These are phyloP conservation scores for Rhynchonycteris naso DNA, from an alignment of 2,797 vertebrate genomes.

Conservation along the genomic window DNA sequence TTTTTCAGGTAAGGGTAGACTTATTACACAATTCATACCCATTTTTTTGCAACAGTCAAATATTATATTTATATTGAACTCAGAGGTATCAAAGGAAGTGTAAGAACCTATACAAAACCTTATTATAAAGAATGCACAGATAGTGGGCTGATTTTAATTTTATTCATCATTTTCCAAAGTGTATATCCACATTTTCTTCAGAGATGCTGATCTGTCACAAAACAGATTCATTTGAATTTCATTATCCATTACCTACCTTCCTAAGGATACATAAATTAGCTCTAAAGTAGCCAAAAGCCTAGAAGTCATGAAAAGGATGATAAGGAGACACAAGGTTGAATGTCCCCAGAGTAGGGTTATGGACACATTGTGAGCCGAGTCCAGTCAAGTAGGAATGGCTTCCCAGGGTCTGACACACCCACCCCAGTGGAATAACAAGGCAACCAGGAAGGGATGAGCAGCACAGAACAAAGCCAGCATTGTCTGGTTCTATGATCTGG, in stretches of 20 bases:
- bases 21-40: constrained; percentile 40
- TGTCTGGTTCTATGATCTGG: neutral
- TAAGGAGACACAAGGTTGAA: neutral
- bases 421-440: neutral
- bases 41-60: constrained; percentile 43
- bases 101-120: neutral
- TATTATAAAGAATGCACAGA: neutral
- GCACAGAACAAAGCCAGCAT: neutral
- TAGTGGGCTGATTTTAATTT: constrained; percentile 39
- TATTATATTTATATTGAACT: constrained; percentile 15
- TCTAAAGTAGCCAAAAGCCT: constrained; percentile 10
- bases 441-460: neutral
- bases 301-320: neutral
- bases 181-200: constrained; percentile 15
- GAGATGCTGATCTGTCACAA: constrained; percentile 37
- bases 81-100: neutral
- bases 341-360: neutral
- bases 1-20: neutral
- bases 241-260: constrained; percentile 23
- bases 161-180: constrained; percentile 47
- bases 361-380: neutral
- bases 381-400: neutral
- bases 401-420: neutral
- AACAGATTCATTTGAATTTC: constrained; percentile 45
- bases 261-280: neutral